A percentile compares a stretch with the other conserved stretches of the same genome.
Conservation (phyloP, 2,888 invertebrate species). For the Linhomoeus sp. region DNA sequence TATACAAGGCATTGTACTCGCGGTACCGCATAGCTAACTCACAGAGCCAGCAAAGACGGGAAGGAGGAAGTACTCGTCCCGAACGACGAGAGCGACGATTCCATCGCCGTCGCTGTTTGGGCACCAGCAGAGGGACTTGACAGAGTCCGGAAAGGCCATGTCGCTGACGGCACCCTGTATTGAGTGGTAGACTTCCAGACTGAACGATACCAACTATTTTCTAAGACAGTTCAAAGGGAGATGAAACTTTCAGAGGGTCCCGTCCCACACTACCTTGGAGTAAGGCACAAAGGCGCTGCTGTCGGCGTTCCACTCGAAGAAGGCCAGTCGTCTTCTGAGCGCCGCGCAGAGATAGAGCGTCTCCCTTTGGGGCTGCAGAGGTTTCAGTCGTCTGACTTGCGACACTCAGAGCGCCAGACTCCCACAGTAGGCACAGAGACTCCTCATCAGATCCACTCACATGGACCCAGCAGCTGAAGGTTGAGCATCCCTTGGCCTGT, state of each 20-base stretch:
- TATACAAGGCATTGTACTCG: too few species aligned
- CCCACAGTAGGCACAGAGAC: neutral
- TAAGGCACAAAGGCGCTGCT: too few species aligned
- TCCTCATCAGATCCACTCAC: conserved; percentile 9
- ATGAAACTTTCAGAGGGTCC: too few species aligned
- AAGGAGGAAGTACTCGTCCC: conserved; percentile 3
- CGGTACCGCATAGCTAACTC: too few species aligned
- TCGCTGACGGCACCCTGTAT: too few species aligned
- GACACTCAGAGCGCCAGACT: too few species aligned
- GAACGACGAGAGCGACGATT: neutral
- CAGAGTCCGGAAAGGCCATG: neutral
- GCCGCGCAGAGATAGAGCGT: conserved; percentile 1
- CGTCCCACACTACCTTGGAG: too few species aligned
- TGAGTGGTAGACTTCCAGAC: too few species aligned
- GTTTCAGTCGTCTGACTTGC: too few species aligned
- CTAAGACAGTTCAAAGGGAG: too few species aligned
- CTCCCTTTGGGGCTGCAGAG: neutral
- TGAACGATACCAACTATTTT: too few species aligned
- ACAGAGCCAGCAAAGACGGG: neutral
- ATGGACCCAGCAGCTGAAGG: conserved; percentile 45
- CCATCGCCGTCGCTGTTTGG: neutral
- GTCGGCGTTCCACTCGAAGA: neutral
- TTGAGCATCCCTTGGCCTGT: conserved; percentile 64
- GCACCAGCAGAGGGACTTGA: conserved; percentile 1
- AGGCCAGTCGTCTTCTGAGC: neutral